Percentiles rank a stretch among this genome's conserved stretches.
Evolutionary conservation across 2,797 vertebrate species (phyloP).

Genomic region (Halcyon badia): DNA sequence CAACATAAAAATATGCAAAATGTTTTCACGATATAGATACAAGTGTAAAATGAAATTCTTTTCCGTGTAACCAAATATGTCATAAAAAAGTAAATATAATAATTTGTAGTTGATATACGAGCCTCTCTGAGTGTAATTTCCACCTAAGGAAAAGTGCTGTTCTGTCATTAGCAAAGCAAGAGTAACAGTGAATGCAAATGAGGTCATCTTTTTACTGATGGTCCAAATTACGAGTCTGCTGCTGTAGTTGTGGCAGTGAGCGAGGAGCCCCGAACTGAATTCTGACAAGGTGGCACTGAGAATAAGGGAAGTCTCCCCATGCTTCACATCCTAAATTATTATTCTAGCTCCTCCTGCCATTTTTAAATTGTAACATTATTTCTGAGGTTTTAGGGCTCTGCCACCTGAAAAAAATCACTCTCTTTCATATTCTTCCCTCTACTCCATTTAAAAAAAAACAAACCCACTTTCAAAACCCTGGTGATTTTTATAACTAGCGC

Average conservation of each 20-base stretch:
- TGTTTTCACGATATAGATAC: neutral
- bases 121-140: neutral
- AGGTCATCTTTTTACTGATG: neutral
- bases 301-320: neutral
- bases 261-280: accelerated
- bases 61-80: neutral
- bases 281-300: neutral
- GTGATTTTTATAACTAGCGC: neutral
- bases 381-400: neutral
- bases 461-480: neutral
- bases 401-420: accelerated
- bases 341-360: neutral
- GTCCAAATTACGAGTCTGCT: neutral
- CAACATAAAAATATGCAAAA: neutral
- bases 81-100: neutral
- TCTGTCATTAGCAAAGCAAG: neutral
- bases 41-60: neutral
- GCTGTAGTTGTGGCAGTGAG: neutral
- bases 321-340: neutral
- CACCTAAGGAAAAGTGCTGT: neutral
- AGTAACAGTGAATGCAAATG: neutral
- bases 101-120: neutral
- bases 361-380: neutral
- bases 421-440: neutral
- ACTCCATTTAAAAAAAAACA: accelerated